These are phyloP conservation scores for Anolis carolinensis DNA, from an alignment of 2,113 vertebrate species.

Conservation along the genomic window DNA sequence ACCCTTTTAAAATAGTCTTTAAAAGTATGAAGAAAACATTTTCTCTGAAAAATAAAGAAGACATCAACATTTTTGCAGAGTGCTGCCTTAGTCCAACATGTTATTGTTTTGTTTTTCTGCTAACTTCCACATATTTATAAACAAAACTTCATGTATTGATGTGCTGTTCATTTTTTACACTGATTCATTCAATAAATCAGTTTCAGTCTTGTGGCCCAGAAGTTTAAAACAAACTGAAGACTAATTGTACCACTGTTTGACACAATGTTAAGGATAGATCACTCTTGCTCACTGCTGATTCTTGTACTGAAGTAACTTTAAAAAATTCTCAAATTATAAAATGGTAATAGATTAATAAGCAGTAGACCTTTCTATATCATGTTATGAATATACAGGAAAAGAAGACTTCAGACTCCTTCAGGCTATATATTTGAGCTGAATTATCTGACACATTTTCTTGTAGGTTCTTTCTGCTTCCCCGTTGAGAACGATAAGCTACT, in stretches of 20 bases:
- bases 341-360: background rate
- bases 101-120: background rate
- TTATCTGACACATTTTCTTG: too few species aligned
- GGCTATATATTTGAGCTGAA: too few species aligned
- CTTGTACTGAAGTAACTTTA: background rate
- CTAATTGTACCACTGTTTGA: slow-evolving; percentile 12
- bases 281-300: background rate
- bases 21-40: slow-evolving; percentile 20
- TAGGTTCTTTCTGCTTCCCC: too few species aligned
- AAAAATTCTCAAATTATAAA: slow-evolving; percentile 6
- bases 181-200: slow-evolving; percentile 21
- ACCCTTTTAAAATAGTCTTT: slow-evolving; percentile 1
- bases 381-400: background rate
- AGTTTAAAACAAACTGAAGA: slow-evolving; percentile 35
- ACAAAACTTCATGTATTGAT: background rate
- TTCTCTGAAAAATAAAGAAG: slow-evolving; percentile 29
- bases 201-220: slow-evolving; percentile 24
- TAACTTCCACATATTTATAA: background rate
- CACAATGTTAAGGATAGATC: background rate
- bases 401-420: background rate
- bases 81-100: background rate
- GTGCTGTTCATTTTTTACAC: slow-evolving; percentile 28
- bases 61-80: slow-evolving; percentile 27
- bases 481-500: too few species aligned
- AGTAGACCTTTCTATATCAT: background rate